Evolutionary conservation across 2,888 invertebrate genomes (phyloP).

Genomic region (Nineta flava): DNA sequence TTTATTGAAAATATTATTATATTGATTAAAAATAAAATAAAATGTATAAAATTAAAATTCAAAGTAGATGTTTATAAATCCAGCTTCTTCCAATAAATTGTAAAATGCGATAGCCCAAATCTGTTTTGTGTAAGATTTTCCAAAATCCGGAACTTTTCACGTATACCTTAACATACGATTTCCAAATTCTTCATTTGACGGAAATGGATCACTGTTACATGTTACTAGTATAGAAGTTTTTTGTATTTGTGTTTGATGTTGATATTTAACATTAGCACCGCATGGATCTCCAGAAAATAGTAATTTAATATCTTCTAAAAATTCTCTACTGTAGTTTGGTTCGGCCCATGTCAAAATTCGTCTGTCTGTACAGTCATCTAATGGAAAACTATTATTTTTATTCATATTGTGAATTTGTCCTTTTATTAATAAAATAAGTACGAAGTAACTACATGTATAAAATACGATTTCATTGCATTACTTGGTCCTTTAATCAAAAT

Average conservation of each 20-base stretch:
- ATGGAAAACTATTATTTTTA: too few relatives aligned
- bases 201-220: not conserved
- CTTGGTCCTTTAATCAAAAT: not conserved
- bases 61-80: not conserved
- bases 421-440: not conserved
- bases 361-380: too few relatives aligned
- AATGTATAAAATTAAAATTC: not conserved
- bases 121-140: too few relatives aligned
- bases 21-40: not conserved
- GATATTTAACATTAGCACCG: not conserved
- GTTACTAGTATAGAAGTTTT: not conserved
- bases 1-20: not conserved
- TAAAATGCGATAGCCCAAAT: too few relatives aligned
- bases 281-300: not conserved
- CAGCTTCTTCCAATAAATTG: not conserved
- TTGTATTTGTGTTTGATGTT: not conserved
- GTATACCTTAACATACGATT: not conserved
- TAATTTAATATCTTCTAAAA: not conserved
- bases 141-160: too few relatives aligned
- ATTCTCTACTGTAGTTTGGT: not conserved
- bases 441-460: not conserved
- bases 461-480: too few relatives aligned
- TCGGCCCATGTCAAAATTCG: too few relatives aligned
- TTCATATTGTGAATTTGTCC: not conserved
- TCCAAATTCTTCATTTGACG: not conserved